Base-by-base conservation (phyloP, 2,113 vertebrate genomes). In the Scartelaos histophorus region DNA sequence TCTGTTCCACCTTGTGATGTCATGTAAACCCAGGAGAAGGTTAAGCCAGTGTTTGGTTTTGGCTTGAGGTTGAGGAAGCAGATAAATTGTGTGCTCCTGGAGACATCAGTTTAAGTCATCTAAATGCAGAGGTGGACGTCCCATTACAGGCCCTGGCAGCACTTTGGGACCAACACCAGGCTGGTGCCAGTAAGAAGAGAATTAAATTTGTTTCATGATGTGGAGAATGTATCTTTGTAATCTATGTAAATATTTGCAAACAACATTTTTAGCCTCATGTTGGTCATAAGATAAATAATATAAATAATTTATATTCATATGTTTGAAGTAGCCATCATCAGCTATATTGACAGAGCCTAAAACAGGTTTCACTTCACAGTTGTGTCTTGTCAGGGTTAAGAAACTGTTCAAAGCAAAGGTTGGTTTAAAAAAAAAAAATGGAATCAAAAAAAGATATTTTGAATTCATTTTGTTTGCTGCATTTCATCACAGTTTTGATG, bases 181-280 rank as follows among this genome's bases (percentile, higher is more conserved):
- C 13, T 19, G 58, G 56, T 34, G 58, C 25, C 61, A 38, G 34
- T 64, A 13, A 64, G 34, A n/a, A 3, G 17, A 21, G 16, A 43
- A 64, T 64, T 64, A 21, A 64, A 64, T 34, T 17, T 61, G 56
- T 61, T n/a, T 38, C 34, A 38, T 64, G 61, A 7, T 62, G 56
- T 15, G 29, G 60, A 16, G 16, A 64, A 11, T 29, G 29, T 29
- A 29, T 29, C 29, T 29, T 29, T 29, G 29, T 29, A 29, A 29
- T 7, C 19, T n/a, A 17, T 64, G 35, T n/a, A n/a, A 12, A 43
- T 19, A 35, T 35, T 3, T 17, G 15, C 13, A 61, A 34, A 4
- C 34, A 13, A 16, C 25, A 25, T 60, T 16, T 58, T 16, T 61
- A 29, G 24, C 12, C 58, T 61, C 25, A 5, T 58, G 56, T 24